Evolutionary conservation across 2,797 vertebrate genomes (phyloP), one percentile per base, ranked within the genome.

Genomic region (Columba guinea): DNA sequence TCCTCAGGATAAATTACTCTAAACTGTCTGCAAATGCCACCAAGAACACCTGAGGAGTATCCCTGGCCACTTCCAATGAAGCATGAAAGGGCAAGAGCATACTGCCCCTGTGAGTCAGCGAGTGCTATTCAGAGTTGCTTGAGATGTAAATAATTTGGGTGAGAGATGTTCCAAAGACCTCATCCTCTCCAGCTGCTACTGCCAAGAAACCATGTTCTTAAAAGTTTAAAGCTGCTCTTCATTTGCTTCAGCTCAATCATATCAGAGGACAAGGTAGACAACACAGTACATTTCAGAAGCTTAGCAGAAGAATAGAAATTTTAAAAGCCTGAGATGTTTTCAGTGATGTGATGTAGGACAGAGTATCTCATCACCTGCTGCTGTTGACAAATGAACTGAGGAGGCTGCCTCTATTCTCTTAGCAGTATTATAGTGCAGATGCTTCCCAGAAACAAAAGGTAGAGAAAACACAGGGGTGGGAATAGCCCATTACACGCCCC

Each of bases 341-440:
- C 64, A 51, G 59, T 39, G 55, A 34, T 28, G 13, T 44, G 7
- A 52, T 21, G 21, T 58, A 67, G 63, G 15, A 55, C 1, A 0
- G 41, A 75, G 11, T 27, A 67, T 69, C 48, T 84, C 49, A 76
- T 34, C 74, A 81, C 16, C 30, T 62, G 30, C 46, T 68, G 84
- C 62, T 83, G 24, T 53, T 75, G 53, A 90, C 34, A 82, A 84
- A 88, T n/a, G 30, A 90, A 44, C 55, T 46, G 70, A 79, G 28
- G 74, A 87, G 70, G 13, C 11, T 67, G 21, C 15, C 23, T 71
- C 9, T 16, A 4, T 28, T 84, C 30, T 48, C 24, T 64, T 18
- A 71, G n/a, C 3, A 0, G 1, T 56, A 9, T 23, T 11, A 48
- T 11, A 90, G 13, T 0, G 0, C 11, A 10, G 13, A 59, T 80